Evolutionary conservation across 2,797 vertebrate genomes (phyloP).

Genomic region (Buphagus erythrorhynchus): DNA sequence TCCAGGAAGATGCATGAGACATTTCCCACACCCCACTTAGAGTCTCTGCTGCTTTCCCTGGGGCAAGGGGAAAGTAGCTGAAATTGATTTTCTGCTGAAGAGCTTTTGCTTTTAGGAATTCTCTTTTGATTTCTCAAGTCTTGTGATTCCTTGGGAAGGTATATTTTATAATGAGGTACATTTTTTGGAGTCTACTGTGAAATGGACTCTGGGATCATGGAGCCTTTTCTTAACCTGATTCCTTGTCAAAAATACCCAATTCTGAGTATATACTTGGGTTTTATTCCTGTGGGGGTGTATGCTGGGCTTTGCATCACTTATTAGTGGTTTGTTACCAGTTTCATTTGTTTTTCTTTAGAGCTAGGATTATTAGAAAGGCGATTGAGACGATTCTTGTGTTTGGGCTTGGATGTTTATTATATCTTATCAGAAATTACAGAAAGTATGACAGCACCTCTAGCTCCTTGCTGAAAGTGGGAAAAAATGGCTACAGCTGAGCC

Average conservation of each 20-base stretch:
- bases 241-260: background rate
- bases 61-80: constrained; percentile 62
- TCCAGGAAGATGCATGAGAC: constrained; percentile 37
- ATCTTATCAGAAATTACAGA: too few relatives aligned
- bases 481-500: too few relatives aligned
- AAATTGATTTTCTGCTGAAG: constrained; percentile 70
- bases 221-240: constrained; percentile 7
- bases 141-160: constrained; percentile 54
- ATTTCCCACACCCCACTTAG: constrained; percentile 39
- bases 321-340: too few relatives aligned
- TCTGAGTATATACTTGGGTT: background rate
- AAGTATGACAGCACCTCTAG: too few relatives aligned
- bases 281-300: too few relatives aligned
- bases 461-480: too few relatives aligned
- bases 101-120: constrained; percentile 59
- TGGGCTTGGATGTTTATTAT: too few relatives aligned
- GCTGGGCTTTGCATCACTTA: too few relatives aligned
- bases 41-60: constrained; percentile 56
- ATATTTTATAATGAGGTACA: constrained; percentile 49
- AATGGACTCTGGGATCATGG: constrained; percentile 16
- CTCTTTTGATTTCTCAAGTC: constrained; percentile 52
- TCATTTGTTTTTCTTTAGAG: too few relatives aligned
- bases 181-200: constrained; percentile 36
- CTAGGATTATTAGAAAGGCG: too few relatives aligned
- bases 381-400: too few relatives aligned